Base-by-base conservation (phyloP, 2,888 invertebrate species). In the Hipparchia sbordonii region DNA sequence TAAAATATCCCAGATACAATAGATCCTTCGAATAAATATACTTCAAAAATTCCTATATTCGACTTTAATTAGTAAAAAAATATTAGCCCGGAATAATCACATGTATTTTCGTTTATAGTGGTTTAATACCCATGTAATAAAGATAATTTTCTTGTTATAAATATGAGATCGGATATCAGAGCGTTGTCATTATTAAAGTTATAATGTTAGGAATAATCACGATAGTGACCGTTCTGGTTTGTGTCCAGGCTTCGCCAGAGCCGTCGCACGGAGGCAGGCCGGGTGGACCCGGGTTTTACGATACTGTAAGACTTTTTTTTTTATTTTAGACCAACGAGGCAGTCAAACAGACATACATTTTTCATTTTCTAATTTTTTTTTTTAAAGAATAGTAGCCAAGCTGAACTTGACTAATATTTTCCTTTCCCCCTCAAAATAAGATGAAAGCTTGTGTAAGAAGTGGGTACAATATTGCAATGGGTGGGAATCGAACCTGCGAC, bases 121-220 rank as follows among this genome's bases (percentile, higher is more conserved):
- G 51, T 23, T 61, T 52, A 52, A 48, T 61, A 39, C 71, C 68
- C 13, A 62, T 72, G 8, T 9, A 65, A 76, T 78, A 77, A 76
- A 73, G 73, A 72, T 75, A 72, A 73, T 60, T 75, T 68, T 56
- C 8, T 46, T 46, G 61, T 70, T 70, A 71, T 74, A 73, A 72
- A 72, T 76, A 73, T 72, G 71, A 60, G 67, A 59, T 48, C 45
- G 45, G 46, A 57, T 57, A 69, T 10, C 63, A 52, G 45, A 72
- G 39, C 46, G 13, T 73, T 56, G 72, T 74, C 72, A 75, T 76
- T 76, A 67, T 70, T 56, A 33, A 65, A 48, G 52, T 56, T 61
- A 74, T 56, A 65, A 78, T 78, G 78, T 70, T 72, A 61, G 51
- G 69, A 62, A 59, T 75, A 71, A 56, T 76, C 51, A 62, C 67